phyloP scores from a whole-genome alignment of 2,797 vertebrate species.

The Squalus acanthias region DNA sequence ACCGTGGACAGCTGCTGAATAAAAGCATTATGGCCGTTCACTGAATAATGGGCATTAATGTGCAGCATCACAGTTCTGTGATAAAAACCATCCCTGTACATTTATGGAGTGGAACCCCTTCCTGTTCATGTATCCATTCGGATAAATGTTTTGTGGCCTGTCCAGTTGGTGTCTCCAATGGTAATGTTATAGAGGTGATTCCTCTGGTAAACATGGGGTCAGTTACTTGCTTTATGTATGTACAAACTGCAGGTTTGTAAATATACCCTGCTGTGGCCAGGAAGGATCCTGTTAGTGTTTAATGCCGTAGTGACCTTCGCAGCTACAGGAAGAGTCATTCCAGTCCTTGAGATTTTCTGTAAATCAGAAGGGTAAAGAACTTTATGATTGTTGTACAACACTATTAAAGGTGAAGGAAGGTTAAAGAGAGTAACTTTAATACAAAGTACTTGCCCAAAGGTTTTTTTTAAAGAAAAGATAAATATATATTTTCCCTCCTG shows the following conservation, averaged over 20 bases:
- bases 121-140: neutral
- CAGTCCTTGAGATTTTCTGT: neutral
- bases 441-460: neutral
- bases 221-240: neutral
- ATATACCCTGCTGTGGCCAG: neutral
- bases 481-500: neutral
- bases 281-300: neutral
- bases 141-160: neutral
- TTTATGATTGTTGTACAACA: neutral
- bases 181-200: neutral
- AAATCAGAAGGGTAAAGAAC: neutral
- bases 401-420: neutral
- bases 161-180: neutral
- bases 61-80: neutral
- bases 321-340: neutral
- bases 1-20: neutral
- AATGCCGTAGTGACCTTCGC: neutral
- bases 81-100: neutral
- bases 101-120: neutral
- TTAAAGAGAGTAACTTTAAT: neutral
- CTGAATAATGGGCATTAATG: neutral
- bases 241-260: neutral
- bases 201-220: neutral
- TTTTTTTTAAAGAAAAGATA: conserved; percentile 5
- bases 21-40: neutral